A percentile compares a stretch with the other conserved stretches of the same genome.
These are phyloP conservation scores for Phenacoccus solenopsis DNA, from an alignment of 1,140 invertebrate genomes.

Conservation along the genomic window DNA sequence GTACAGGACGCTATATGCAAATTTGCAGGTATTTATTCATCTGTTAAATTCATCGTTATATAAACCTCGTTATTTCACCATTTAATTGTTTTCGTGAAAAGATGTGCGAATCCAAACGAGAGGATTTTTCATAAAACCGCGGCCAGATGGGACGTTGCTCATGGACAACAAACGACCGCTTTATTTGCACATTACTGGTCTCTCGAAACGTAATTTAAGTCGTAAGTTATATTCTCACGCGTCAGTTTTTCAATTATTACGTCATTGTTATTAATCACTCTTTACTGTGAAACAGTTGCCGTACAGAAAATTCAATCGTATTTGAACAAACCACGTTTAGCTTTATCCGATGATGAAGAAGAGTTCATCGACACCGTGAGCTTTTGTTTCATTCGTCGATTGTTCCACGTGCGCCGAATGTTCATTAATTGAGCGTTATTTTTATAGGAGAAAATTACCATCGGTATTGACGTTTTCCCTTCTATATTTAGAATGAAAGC, in stretches of 20 bases:
- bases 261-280: conserved; percentile 22
- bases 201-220: conserved; percentile 43
- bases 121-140: conserved; percentile 19
- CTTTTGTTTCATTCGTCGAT: neutral
- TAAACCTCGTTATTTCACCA: neutral
- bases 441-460: conserved; percentile 52
- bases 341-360: neutral
- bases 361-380: neutral
- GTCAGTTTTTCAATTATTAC: neutral
- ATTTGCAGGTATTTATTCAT: neutral
- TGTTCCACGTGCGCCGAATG: conserved; percentile 11
- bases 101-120: conserved; percentile 22
- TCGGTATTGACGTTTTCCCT: conserved; percentile 63
- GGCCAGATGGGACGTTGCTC: neutral
- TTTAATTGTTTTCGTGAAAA: neutral
- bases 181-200: conserved; percentile 47
- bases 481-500: conserved; percentile 58
- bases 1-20: neutral
- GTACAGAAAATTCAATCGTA: conserved; percentile 46
- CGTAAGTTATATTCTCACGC: conserved; percentile 37
- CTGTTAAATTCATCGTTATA: neutral
- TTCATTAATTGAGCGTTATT: conserved; percentile 18
- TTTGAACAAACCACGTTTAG: conserved; percentile 32
- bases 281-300: conserved; percentile 44
- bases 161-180: conserved; percentile 34